Base-by-base conservation (phyloP, 2,797 vertebrate species). In the Takifugu ocellatus region DNA sequence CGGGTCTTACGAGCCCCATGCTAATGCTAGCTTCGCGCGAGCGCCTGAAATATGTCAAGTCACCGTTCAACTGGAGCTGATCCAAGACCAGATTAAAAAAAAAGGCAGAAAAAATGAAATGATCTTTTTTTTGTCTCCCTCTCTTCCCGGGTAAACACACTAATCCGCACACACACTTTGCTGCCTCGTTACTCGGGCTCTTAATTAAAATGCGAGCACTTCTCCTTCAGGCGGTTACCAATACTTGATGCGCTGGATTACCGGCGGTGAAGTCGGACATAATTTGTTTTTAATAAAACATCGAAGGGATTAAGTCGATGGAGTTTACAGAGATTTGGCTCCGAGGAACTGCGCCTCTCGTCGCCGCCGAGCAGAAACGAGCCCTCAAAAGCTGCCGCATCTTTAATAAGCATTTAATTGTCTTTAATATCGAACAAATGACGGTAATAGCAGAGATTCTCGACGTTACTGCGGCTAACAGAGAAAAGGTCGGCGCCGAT, bases 231-330 rank as follows among this genome's bases (percentile, higher is more conserved):
- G 88, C 81, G 59, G 86, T 88, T 89, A 90, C 89, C 79, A 84
- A 88, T 89, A 89, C 88, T 90, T 88, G 88, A 91, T 88, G 87
- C 59, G 78, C 81, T 80, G 86, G 89, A 92, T 91, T 90, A 90
- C 81, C 72, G 70, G 76, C 72, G 70, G 79, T 84, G 69, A 82
- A 82, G 84, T 84, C 76, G 81, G 86, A 88, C 86, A 87, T 89
- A 82, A 90, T 90, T 90, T 91, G 88, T 89, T 91, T 91, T 90
- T 90, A 90, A 90, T 91, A 91, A 90, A 90, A 89, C 84, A 88
- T 87, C 66, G 77, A 59, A 63, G 81, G 84, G 89, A 90, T 90
- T 91, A 90, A 87, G 84, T 85, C 71, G 68, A 84, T 83, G 59
- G 81, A 87, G 85, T 90, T 91, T 89, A 85, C 84, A 77, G 73